Evolutionary conservation across 2,113 vertebrate genomes (phyloP), one percentile per base, ranked within the genome.

Genomic region (Lipotes vexillifer): DNA sequence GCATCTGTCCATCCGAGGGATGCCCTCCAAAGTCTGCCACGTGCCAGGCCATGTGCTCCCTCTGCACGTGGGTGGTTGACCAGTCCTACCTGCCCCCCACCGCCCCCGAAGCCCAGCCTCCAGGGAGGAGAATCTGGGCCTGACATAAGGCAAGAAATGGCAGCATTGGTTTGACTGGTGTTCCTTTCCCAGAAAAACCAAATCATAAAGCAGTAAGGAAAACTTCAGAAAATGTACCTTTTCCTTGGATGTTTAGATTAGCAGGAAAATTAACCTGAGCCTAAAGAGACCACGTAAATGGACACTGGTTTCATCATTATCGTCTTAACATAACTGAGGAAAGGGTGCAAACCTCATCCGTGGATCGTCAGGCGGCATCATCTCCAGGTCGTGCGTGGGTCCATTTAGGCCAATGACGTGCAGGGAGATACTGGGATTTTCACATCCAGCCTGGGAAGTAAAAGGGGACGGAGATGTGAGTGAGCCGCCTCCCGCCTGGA

Each of bases 361-460:
- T 8, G 99, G 99, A 90, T 99, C 99, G 0, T 99, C 99, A 0
- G 99, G 99, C 1, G 99, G 99, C 95, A 98, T 99, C 99, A 99
- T 99, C 98, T 99, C 99, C 87, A 99, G 99, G 69, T 99, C 99
- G 93, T 99, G 99, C 20, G 99, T 99, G 23, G 99, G 99, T 6
- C 99, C 99, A 0, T 99, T 99, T 33, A 99, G 98, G 98, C 99
- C 99, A 46, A 99, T 99, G 23, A 99, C 99, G 1, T 99, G 99
- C 91, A 99, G 98, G 85, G 99, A 99, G 97, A 99, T 99, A 6
- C 99, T 99, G 5, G 99, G 99, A 97, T 99, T 99, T 97, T 99
- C 99, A 96, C 99, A 99, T 11, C 99, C 99, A 4, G 99, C 99
- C 99, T 99, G 97, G 41, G 97, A 94, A 88, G 97, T 0, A 25